phyloP scores from a whole-genome alignment of 1,140 invertebrate genomes.

The Apocrypta bakeri region DNA sequence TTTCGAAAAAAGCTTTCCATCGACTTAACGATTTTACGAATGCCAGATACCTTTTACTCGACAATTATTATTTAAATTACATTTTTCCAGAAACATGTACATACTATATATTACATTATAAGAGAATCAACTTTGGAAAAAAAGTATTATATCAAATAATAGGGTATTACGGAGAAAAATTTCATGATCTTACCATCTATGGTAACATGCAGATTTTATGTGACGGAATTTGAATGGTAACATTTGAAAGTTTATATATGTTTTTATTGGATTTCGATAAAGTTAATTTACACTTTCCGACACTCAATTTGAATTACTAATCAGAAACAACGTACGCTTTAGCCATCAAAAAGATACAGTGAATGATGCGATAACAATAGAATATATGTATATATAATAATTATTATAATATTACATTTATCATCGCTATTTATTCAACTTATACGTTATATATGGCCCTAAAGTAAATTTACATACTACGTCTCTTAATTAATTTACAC shows the following conservation, averaged over 20 bases:
- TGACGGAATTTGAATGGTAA: background rate
- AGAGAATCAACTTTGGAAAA: too few species aligned
- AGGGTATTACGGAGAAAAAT: too few species aligned
- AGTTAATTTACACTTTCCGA: slow-evolving; percentile 48
- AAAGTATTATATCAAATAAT: too few species aligned
- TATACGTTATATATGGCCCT: slow-evolving; percentile 33
- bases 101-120: too few species aligned
- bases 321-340: slow-evolving; percentile 32
- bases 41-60: too few species aligned
- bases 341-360: slow-evolving; percentile 21
- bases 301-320: slow-evolving; percentile 42
- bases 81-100: too few species aligned
- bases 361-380: slow-evolving; percentile 36
- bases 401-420: slow-evolving; percentile 47
- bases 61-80: too few species aligned
- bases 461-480: slow-evolving; percentile 64
- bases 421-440: slow-evolving; percentile 21
- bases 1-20: too few species aligned
- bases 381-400: background rate
- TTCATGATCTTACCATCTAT: too few species aligned
- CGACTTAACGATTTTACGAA: too few species aligned
- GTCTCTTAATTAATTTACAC: slow-evolving; percentile 62
- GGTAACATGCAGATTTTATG: too few species aligned
- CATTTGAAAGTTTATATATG: slow-evolving; percentile 30
- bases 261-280: slow-evolving; percentile 46